These are phyloP conservation scores for Nomia melanderi DNA, from an alignment of 1,140 invertebrate genomes.

Conservation along the genomic window DNA sequence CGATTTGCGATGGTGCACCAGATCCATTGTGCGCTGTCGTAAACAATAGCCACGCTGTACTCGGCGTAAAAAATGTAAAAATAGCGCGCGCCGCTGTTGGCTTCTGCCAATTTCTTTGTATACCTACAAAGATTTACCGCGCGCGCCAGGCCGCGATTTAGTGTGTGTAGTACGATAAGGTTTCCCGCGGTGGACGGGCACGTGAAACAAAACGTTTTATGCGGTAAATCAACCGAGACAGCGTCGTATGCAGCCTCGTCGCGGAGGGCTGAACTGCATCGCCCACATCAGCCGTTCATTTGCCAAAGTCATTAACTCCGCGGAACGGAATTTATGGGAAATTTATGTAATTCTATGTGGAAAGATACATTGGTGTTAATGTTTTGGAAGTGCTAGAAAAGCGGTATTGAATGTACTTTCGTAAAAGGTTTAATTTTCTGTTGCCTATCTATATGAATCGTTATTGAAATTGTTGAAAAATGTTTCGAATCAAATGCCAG, in stretches of 20 bases:
- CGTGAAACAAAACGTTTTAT: background rate
- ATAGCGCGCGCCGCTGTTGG: background rate
- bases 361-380: too few species aligned
- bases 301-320: too few species aligned
- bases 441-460: too few species aligned
- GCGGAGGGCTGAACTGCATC: background rate
- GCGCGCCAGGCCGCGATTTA: background rate
- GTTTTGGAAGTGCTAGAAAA: too few species aligned
- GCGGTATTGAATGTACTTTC: too few species aligned
- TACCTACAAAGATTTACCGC: conserved; percentile 1
- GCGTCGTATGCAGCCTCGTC: background rate
- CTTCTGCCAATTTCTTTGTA: conserved; percentile 28
- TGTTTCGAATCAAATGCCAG: too few species aligned
- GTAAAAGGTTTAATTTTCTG: too few species aligned
- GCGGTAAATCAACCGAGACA: background rate
- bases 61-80: conserved; percentile 6
- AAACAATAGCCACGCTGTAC: conserved; percentile 1
- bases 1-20: background rate
- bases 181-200: background rate
- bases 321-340: background rate
- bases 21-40: conserved; percentile 1
- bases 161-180: conserved; percentile 7
- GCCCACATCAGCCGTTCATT: too few species aligned
- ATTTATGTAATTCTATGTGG: too few species aligned
- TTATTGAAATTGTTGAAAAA: too few species aligned